Percentiles rank a stretch among this genome's conserved stretches.
phyloP scores from a whole-genome alignment of 2,888 invertebrate genomes.

The Cordylochernes scorpioides region DNA sequence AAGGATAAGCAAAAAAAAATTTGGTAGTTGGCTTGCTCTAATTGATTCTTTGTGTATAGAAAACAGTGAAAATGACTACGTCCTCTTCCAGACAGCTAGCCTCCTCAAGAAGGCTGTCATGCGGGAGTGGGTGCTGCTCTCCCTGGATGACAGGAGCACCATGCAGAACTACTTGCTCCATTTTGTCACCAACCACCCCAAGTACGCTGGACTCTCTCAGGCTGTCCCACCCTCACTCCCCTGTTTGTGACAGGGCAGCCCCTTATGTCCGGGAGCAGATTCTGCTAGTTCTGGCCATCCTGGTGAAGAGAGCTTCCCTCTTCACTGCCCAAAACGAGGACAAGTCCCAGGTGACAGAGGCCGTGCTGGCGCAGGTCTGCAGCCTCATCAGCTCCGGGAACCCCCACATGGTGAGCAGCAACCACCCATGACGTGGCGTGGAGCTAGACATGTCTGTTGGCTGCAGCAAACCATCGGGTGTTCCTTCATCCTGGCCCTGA shows the following conservation, averaged over 20 bases:
- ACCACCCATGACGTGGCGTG: too few relatives aligned
- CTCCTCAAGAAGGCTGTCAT: slow-evolving; percentile 52
- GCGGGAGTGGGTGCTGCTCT: slow-evolving; percentile 49
- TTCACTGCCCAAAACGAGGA: slow-evolving; percentile 41
- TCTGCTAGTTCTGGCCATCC: slow-evolving; percentile 47
- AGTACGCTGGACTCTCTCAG: slow-evolving; percentile 18
- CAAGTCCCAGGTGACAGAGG: slow-evolving; percentile 38
- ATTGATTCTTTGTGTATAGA: slow-evolving; percentile 20
- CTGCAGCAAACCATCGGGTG: slow-evolving; percentile 50
- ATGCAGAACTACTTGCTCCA: slow-evolving; percentile 48
- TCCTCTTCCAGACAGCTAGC: slow-evolving; percentile 60
- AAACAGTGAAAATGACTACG: slow-evolving; percentile 34
- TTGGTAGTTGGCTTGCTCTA: too few relatives aligned
- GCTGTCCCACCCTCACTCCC: too few relatives aligned
- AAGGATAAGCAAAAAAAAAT: too few relatives aligned
- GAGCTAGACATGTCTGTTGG: too few relatives aligned
- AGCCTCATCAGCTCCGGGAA: slow-evolving; percentile 42
- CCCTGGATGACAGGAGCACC: slow-evolving; percentile 33
- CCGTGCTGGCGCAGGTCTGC: slow-evolving; percentile 43
- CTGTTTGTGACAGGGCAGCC: slow-evolving; percentile 25
- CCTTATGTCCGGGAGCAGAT: slow-evolving; percentile 41
- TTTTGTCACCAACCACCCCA: slow-evolving; percentile 37
- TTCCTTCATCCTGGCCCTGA: slow-evolving; percentile 47
- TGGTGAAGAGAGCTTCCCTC: slow-evolving; percentile 54
- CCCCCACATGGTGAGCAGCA: slow-evolving; percentile 32